Evolutionary conservation across 2,888 invertebrate species (phyloP), one percentile per base, ranked within the genome.

Genomic region (Tipula confusa): DNA sequence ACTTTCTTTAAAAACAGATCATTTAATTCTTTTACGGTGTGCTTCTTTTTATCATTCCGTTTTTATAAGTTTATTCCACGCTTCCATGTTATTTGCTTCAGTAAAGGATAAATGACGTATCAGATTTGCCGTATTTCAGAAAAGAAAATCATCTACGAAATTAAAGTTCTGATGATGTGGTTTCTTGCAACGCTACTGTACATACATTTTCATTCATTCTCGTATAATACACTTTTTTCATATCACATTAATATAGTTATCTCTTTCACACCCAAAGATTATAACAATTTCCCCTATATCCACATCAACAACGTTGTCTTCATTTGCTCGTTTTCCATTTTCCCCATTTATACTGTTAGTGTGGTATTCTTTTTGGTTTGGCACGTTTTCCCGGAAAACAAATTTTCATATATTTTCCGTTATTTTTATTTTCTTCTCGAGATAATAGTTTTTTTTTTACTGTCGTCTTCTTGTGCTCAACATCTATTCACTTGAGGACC

Each of bases 371-470:
- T 15, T 43, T 43, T 43, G 43, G 64, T n/a, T 24, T n/a, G n/a
- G n/a, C n/a, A 64, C 9, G 11, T 64, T n/a, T 64, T 64, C 18
- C 64, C 24, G 64, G 24, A 64, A 64, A 64, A 24, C 64, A 64
- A 64, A 64, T 64, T 64, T 64, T 64, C 24, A 64, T 64, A 64
- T 64, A 24, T 64, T 64, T 64, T 64, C 64, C 64, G 64, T 64
- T 64, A 24, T 5, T n/a, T 64, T 64, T 43, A n/a, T 43, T 9
- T 9, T 6, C 36, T 38, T 48, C 48, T 48, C 4, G 9, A 64
- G 24, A 64, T 64, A 64, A 24, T 64, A 24, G 18, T 64, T 43
- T n/a, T 18, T 43, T 43, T 15, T 6, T 43, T n/a, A n/a, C n/a
- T n/a, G 6, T 64, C 6, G 64, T 64, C 11, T 64, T 64, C 64